Evolutionary conservation across 2,888 invertebrate genomes (phyloP), one percentile per base, ranked within the genome.

Genomic region (Chydorus sphaericus): DNA sequence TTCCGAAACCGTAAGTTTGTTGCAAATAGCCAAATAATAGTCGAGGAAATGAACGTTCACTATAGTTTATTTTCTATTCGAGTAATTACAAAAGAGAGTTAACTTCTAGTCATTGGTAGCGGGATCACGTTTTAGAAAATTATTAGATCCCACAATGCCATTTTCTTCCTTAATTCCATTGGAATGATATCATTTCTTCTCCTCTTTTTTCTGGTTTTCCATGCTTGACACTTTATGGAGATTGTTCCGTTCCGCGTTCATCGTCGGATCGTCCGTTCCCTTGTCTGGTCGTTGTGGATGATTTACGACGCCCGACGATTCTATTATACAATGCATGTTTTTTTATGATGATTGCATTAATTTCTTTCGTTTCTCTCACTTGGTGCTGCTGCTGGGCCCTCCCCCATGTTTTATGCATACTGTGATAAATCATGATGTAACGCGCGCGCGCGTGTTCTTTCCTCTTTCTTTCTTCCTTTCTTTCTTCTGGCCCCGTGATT

Each of bases 171-270:
- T 44, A 44, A 44, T 44, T 26, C 44, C 26, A 44, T 44, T 44
- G 26, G 26, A 28, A 44, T 44, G 44, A 44, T 44, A 44, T 28
- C 26, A 2, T 44, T 39, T 39, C 23, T 39, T 28, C 26, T 2
- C 28, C 23, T 39, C 23, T 39, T 39, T 18, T 44, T 44, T 11
- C 8, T 44, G 44, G 44, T 39, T 23, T 44, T 23, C 44, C 44
- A n/a, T n/a, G n/a, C n/a, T 44, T n/a, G 44, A 44, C 44, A 44
- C 44, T 44, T 44, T 44, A 44, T 44, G 44, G 44, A 44, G 44
- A 44, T 44, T 44, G 44, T 23, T 26, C 44, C 44, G n/a, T n/a
- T n/a, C n/a, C n/a, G n/a, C n/a, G n/a, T n/a, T n/a, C n/a, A n/a
- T n/a, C n/a, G n/a, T n/a, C n/a, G n/a, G 44, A 23, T 44, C 26